phyloP scores from a whole-genome alignment of 1,140 invertebrate species.

The Acyrthosiphon pisum region DNA sequence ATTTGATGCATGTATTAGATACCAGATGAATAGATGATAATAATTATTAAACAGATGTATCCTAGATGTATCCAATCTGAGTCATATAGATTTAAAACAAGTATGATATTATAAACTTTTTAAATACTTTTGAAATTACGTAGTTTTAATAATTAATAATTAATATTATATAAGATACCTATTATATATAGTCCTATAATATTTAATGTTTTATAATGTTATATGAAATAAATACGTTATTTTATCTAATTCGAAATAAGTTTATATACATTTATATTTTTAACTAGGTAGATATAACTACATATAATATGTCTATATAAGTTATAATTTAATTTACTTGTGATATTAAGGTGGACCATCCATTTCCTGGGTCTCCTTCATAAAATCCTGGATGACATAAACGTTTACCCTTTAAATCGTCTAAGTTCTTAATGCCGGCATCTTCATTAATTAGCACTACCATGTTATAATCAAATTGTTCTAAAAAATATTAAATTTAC shows the following conservation, averaged over 20 bases:
- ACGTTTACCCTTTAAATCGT: conserved; percentile 71
- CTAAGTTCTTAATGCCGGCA: conserved; percentile 66
- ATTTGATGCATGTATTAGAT: neutral
- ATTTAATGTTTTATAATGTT: neutral
- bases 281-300: neutral
- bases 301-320: neutral
- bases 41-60: neutral
- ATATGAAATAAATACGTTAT: neutral
- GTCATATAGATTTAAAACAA: neutral
- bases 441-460: conserved; percentile 74
- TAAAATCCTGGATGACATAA: conserved; percentile 78
- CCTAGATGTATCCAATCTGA: neutral
- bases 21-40: neutral
- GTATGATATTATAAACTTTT: neutral
- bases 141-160: neutral
- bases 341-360: conserved; percentile 73
- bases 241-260: neutral
- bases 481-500: conserved; percentile 48
- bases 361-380: conserved; percentile 62
- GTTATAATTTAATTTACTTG: conserved; percentile 65
- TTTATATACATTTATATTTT: neutral
- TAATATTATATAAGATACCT: neutral
- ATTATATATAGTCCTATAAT: neutral
- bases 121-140: neutral
- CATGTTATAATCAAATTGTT: conserved; percentile 69